Base-by-base conservation (phyloP, 2,888 invertebrate species). In the Melanostoma mellinum region DNA sequence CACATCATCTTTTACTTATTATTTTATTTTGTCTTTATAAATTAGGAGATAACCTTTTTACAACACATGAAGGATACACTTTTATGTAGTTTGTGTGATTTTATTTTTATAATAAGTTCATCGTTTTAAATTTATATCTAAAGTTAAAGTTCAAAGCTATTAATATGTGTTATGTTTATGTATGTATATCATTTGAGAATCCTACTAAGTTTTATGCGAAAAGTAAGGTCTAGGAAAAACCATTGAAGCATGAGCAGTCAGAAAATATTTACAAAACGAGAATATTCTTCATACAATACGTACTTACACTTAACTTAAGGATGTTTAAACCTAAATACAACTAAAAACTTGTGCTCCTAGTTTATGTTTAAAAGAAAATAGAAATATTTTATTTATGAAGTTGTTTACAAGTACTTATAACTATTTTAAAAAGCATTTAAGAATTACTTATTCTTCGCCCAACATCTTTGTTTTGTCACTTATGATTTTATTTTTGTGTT, bases 11-110 rank as follows among this genome's bases (percentile, higher is more conserved):
- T 67, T 81, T 77, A 68, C 60, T 72, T 44, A 72, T 30, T 73
- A 53, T 67, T 69, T 55, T 77, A 68, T 79, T 74, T 56, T 67
- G 32, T 72, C 72, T 72, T 73, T 77, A 72, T 46, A 72, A 81
- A 63, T 78, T 48, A 68, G 1, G 20, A 20, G 20, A 69, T 77
- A 75, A 76, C 68, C 56, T 82, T 82, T 74, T 82, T 77, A 78
- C 82, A 82, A 82, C 82, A 77, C 82, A 78, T 74, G 69, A 78
- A 82, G 65, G 77, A 56, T 82, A 78, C 77, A 82, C 77, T 72
- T 73, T 82, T 69, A 82, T 73, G 73, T 63, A 56, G 48, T 10
- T 50, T 60, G 46, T 65, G 55, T 42, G 82, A 58, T 60, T 74
- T 82, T 73, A 68, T 67, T 65, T 56, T 67, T 69, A 63, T 78